phyloP scores from a whole-genome alignment of 1,140 invertebrate genomes.

The Caenorhabditis brenneri region DNA sequence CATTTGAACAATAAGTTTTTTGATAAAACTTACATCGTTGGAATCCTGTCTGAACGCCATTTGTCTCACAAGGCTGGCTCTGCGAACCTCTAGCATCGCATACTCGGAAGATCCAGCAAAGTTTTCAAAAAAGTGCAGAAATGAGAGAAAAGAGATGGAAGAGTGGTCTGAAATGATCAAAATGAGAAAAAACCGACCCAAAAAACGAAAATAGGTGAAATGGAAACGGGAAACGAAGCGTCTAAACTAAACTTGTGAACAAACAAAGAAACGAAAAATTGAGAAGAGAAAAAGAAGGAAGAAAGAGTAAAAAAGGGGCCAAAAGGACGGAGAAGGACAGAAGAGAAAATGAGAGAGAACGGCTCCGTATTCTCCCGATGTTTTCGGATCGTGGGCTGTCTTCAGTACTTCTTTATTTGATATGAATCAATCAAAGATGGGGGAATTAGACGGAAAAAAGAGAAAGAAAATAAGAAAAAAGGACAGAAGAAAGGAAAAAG shows the following conservation, averaged over 20 bases:
- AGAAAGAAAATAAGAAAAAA: neutral
- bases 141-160: neutral
- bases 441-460: neutral
- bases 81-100: conserved; percentile 47
- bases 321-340: neutral
- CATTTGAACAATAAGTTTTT: too few relatives aligned
- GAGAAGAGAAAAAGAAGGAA: neutral
- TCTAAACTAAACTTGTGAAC: conserved; percentile 36
- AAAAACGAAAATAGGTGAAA: conserved; percentile 30
- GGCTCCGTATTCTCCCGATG: neutral
- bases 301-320: neutral
- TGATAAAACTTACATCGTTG: conserved; percentile 44
- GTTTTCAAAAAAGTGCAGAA: neutral
- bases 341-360: conserved; percentile 7
- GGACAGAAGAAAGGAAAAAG: neutral
- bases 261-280: neutral
- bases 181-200: neutral
- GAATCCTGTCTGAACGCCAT: conserved; percentile 49
- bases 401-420: conserved; percentile 1
- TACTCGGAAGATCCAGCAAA: neutral
- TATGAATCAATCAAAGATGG: conserved; percentile 8
- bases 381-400: neutral
- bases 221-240: conserved; percentile 19
- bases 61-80: conserved; percentile 37
- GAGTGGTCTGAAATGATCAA: neutral